A percentile compares a stretch with the other conserved stretches of the same genome.
Conservation (phyloP, 2,113 vertebrate species). For the Periophthalmus modestus region DNA sequence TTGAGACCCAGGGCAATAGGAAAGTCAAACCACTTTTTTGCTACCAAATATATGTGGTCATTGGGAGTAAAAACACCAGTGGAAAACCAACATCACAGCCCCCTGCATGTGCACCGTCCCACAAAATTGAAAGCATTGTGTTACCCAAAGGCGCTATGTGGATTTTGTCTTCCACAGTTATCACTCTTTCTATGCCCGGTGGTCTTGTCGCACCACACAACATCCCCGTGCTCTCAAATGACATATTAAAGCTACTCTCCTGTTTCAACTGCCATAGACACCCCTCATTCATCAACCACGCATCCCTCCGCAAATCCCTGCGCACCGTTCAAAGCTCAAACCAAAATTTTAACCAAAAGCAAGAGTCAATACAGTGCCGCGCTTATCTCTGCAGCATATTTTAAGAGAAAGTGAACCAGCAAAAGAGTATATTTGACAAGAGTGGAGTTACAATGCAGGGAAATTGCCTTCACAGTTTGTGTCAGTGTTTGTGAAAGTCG, state of each 20-base stretch:
- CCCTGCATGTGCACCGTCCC: slow-evolving; percentile 35
- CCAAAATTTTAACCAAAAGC: slow-evolving; percentile 35
- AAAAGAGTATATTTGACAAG: slow-evolving; percentile 46
- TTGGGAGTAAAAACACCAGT: slow-evolving; percentile 21
- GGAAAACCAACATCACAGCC: slow-evolving; percentile 32
- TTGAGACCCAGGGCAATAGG: slow-evolving; percentile 22
- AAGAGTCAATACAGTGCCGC: slow-evolving; percentile 1
- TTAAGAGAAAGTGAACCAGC: slow-evolving; percentile 17
- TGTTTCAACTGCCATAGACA: slow-evolving; percentile 60
- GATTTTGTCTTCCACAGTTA: slow-evolving; percentile 59
- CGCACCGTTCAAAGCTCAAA: slow-evolving; percentile 11
- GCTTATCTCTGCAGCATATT: slow-evolving; percentile 38
- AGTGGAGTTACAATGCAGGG: slow-evolving; percentile 34
- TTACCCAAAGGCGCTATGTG: slow-evolving; percentile 56
- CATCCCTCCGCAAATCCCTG: slow-evolving; percentile 15
- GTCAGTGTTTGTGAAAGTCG: slow-evolving; percentile 59
- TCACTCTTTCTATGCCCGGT: slow-evolving; percentile 67
- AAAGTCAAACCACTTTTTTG: slow-evolving; percentile 7
- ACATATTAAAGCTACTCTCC: slow-evolving; percentile 70
- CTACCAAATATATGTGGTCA: slow-evolving; percentile 16
- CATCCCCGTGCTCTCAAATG: slow-evolving; percentile 63
- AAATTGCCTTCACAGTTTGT: slow-evolving; percentile 56
- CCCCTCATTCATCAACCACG: slow-evolving; percentile 70
- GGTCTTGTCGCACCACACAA: slow-evolving; percentile 62
- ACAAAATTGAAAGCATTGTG: slow-evolving; percentile 56